Evolutionary conservation across 2,797 vertebrate species (phyloP), one percentile per base, ranked within the genome.

Genomic region (Chelmon rostratus): DNA sequence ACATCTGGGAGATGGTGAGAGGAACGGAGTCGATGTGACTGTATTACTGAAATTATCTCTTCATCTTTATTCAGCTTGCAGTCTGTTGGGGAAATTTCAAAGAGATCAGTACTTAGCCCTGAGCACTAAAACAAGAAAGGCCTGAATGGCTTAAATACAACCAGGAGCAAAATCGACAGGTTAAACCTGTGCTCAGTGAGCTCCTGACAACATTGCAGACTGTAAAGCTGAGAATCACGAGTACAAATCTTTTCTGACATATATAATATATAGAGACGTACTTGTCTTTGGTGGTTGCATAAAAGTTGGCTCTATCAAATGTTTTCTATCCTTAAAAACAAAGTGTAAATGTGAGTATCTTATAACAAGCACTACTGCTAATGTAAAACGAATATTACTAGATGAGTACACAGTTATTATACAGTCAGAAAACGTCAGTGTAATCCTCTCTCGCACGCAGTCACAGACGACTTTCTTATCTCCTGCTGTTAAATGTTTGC

Each of bases 401-500:
- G 28, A 13, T 57, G 4, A 31, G 4, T 11, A 62, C 21, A 7
- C 2, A 9, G 47, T 23, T n/a, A 52, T 52, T 11, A 56, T 18
- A 12, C 10, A 49, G 73, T 63, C 40, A 50, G 19, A 69, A 57
- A 12, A 52, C 8, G 71, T 31, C 13, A 64, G n/a, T 50, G 4
- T 31, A 50, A 70, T 25, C 9, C 23, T 2, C 7, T 42, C 23
- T 5, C 40, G 9, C 40, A 42, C 40, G 42, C 8, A 40, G 49
- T 19, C 54, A 77, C 46, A 72, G 54, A 50, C 5, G 5, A 44
- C 50, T 67, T 72, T 81, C 80, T 92, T 91, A 92, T 93, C 90
- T 85, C 64, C 72, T 82, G 59, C 85, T 81, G 84, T 84, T 76
- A 74, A 91, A 89, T 92, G 88, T 95, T 94, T 93, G 87, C 76